Percentiles rank a stretch among this genome's conserved stretches.
Evolutionary conservation across 2,888 invertebrate species (phyloP).

Genomic region (Quadriops clusia): DNA sequence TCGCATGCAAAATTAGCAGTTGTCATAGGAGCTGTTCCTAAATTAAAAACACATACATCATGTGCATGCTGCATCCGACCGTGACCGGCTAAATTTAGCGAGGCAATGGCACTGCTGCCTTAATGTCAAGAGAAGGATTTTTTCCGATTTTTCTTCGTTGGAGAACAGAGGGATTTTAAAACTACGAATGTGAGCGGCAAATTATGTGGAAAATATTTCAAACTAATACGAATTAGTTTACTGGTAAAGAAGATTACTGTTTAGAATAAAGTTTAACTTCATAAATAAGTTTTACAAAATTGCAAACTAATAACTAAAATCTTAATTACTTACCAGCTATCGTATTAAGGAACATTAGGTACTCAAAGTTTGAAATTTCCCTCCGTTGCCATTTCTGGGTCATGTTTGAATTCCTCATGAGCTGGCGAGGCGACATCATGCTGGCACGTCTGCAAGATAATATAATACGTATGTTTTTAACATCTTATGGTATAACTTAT

Average conservation of each 20-base stretch:
- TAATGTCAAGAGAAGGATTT: no score
- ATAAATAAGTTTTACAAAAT: no score
- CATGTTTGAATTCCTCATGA: conserved; percentile 99
- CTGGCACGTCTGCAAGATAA: conserved; percentile 66
- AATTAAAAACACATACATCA: conserved; percentile 31
- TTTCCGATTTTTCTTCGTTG: no score
- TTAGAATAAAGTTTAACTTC: no score
- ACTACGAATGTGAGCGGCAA: no score
- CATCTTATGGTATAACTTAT: background rate
- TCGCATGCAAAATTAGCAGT: conserved; percentile 33
- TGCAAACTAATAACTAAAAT: no score
- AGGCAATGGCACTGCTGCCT: no score
- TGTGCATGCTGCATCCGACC: conserved; percentile 11
- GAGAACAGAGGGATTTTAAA: no score
- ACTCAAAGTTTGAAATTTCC: conserved; percentile 99
- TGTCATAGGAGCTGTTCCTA: conserved; percentile 25
- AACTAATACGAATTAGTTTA: no score
- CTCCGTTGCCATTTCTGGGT: conserved; percentile 98
- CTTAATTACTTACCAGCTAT: conserved; percentile 91
- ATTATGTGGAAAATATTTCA: no score
- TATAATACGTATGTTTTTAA: background rate
- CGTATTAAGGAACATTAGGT: conserved; percentile 99
- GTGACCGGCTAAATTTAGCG: conserved; percentile 10
- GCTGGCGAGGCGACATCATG: conserved; percentile 96
- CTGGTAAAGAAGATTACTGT: no score